Base-by-base conservation (phyloP, 1,140 invertebrate genomes). In the Colletes gigas region DNA sequence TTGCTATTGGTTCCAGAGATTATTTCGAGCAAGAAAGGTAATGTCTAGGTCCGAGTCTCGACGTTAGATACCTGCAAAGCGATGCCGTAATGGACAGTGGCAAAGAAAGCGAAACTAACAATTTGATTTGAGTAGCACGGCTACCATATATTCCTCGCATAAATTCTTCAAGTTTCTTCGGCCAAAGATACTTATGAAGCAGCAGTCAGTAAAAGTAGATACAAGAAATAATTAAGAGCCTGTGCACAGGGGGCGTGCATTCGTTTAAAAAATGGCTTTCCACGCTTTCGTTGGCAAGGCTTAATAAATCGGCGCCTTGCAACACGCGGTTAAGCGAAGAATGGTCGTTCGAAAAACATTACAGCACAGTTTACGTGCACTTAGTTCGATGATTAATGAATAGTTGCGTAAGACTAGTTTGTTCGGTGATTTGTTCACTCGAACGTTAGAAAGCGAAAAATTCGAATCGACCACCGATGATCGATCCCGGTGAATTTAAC, bases 301-400 rank as follows among this genome's bases (percentile, higher is more conserved):
- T 75, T 66, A 66, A 55, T 55, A 30, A n/a, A 52, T 63, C 57
- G 41, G n/a, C 57, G 41, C 7, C 8, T 4, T 12, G 59, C 21
- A 30, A 8, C 17, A 12, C 15, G 7, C 39, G 8, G 2, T 39
- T 0, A 62, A 21, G 3, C 17, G 50, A 10, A 67, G 8, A 30
- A 76, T 55, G 50, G n/a, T 77, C 63, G n/a, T 50, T 69, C 19
- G 21, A 44, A 77, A 70, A 77, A 19, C 55, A 19, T 50, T 52
- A 41, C 4, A 39, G 14, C 66, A 10, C 72, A 17, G 66, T 66
- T 75, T 66, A 66, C 39, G 39, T 30, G 14, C 68, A 17, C 60
- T 52, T 52, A 12, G 57, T 63, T 19, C 47, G 19, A 71, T 71
- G 57, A 63, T 78, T 71, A 59, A 78, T 62, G 75, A 78, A 70